Base-by-base conservation (phyloP, 1,140 invertebrate species). In the Drosophila pandora region DNA sequence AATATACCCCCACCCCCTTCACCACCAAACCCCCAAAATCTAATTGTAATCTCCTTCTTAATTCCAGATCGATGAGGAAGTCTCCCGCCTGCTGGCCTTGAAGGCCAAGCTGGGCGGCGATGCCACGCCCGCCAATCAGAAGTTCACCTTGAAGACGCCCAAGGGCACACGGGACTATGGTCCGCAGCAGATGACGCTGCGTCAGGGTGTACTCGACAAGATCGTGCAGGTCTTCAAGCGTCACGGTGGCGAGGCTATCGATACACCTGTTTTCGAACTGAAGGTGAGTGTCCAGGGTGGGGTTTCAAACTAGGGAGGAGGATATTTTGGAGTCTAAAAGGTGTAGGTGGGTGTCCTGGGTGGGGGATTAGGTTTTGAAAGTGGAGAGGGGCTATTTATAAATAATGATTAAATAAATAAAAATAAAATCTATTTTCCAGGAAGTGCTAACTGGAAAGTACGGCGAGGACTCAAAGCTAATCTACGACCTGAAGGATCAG, bases 381-480 rank as follows among this genome's bases (percentile, higher is more conserved):
- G 17, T 17, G 17, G 17, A 17, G 17, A 17, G 17, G 17, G 17
- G 17, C n/a, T n/a, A 17, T 17, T 17, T 0, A 17, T 3, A 12
- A 37, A 12, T 37, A 1, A 1, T 37, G 12, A 37, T 4, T 37
- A n/a, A 37, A 37, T 3, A n/a, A 12, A 2, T 32, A 32, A 32
- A 8, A 32, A 32, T 17, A 32, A 32, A 32, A 1, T 12, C 10
- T 37, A n/a, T 37, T 37, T 37, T 37, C 2, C 58, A 98, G 96
- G 98, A 99, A 93, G 97, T 99, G 4, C 93, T 99, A 30, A 99
- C 98, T 48, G 99, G 98, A 47, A 99, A 99, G 93, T 99, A 99
- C 94, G 99, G 99, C 3, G 99, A 99, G 93, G 99, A 99, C 92
- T 98, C 98, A 0, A 99, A 99, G 92, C 93, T 99, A 0, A 99